Evolutionary conservation across 2,797 vertebrate genomes (phyloP).

Genomic region (Lithobates sylvaticus): DNA sequence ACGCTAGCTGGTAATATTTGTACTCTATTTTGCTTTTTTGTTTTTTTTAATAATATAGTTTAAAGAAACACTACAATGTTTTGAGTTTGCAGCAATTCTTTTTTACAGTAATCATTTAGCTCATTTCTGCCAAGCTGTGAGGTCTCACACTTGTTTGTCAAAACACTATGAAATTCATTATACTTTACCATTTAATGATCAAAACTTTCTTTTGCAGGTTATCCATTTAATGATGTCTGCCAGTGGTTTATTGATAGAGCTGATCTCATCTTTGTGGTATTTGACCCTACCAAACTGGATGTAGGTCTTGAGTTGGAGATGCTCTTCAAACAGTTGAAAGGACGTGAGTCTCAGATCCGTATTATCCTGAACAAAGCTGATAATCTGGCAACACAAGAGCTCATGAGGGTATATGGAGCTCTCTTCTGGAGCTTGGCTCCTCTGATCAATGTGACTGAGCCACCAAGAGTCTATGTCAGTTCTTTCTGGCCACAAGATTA

Average conservation of each 20-base stretch:
- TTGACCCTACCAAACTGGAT: slow-evolving; percentile 96
- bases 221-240: slow-evolving; percentile 97
- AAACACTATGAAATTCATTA: not conserved
- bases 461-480: slow-evolving; percentile 95
- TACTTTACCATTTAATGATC: not conserved
- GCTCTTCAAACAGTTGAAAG: slow-evolving; percentile 96
- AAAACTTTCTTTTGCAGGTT: slow-evolving; percentile 78
- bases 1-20: not conserved
- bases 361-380: slow-evolving; percentile 98
- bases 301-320: slow-evolving; percentile 96
- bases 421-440: slow-evolving; percentile 98
- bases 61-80: too few relatives aligned
- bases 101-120: too few relatives aligned
- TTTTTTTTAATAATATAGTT: too few relatives aligned
- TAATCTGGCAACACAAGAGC: slow-evolving; percentile 93
- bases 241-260: slow-evolving; percentile 99
- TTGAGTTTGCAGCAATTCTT: too few relatives aligned
- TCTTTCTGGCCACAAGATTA: slow-evolving; percentile 98
- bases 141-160: too few relatives aligned
- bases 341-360: slow-evolving; percentile 96
- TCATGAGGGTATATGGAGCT: slow-evolving; percentile 97
- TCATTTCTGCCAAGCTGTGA: too few relatives aligned
- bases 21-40: not conserved
- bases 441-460: slow-evolving; percentile 97
- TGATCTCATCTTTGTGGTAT: slow-evolving; percentile 96